phyloP scores from a whole-genome alignment of 2,797 vertebrate genomes.

The Discoglossus pictus region DNA sequence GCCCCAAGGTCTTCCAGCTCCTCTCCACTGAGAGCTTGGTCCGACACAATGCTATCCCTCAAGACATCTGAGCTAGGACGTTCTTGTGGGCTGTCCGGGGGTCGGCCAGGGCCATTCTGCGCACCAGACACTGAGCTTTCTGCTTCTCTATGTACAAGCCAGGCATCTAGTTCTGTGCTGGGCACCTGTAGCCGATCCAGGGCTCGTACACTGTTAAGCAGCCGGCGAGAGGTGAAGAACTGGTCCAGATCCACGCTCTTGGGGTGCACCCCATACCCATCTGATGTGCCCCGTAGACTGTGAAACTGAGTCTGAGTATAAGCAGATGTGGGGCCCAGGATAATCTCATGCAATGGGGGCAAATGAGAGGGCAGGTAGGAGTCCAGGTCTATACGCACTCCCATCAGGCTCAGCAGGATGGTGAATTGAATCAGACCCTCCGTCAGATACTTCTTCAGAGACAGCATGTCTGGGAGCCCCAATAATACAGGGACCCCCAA shows the following conservation, averaged over 20 bases:
- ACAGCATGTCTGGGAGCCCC: conserved; percentile 92
- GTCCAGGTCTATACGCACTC: conserved; percentile 97
- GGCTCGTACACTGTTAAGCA: conserved; percentile 93
- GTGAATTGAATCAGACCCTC: conserved; percentile 99
- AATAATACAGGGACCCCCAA: conserved; percentile 48
- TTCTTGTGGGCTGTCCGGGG: conserved; percentile 91
- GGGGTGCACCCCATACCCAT: conserved; percentile 97
- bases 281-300: conserved; percentile 94
- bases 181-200: conserved; percentile 93
- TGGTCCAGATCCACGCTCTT: conserved; percentile 97
- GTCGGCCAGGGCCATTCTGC: conserved; percentile 81
- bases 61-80: conserved; percentile 79
- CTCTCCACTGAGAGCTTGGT: conserved; percentile 84
- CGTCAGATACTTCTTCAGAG: conserved; percentile 99
- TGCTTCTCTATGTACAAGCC: conserved; percentile 94
- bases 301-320: conserved; percentile 98
- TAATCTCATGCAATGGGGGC: conserved; percentile 94
- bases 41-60: conserved; percentile 79
- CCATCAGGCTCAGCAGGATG: conserved; percentile 97
- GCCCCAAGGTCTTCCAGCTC: conserved; percentile 89
- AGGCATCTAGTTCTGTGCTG: conserved; percentile 88
- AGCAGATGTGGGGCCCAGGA: conserved; percentile 97
- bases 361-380: conserved; percentile 93
- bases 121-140: conserved; percentile 83
- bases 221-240: conserved; percentile 87